phyloP scores from a whole-genome alignment of 2,113 vertebrate genomes.

The Crypturellus undulatus region DNA sequence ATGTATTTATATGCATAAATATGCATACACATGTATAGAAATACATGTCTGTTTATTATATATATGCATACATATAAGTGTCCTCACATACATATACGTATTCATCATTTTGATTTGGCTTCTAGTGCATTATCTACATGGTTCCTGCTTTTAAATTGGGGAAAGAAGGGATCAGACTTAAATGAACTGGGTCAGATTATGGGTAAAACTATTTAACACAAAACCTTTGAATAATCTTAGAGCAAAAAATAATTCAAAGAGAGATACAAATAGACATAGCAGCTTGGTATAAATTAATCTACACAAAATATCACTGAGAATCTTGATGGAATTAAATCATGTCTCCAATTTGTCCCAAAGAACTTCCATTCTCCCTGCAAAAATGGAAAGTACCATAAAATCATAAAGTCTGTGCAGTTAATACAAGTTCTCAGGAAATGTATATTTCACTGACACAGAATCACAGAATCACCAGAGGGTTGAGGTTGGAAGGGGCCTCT shows the following conservation, averaged over 20 bases:
- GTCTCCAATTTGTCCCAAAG: background rate
- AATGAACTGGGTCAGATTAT: background rate
- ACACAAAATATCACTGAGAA: background rate
- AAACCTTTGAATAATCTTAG: background rate
- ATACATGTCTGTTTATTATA: background rate
- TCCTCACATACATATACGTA: background rate
- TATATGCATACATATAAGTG: accelerated
- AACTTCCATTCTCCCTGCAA: background rate
- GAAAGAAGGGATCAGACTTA: background rate
- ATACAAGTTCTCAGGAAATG: no score
- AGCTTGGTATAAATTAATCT: background rate
- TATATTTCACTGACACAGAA: no score
- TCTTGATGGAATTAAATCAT: background rate
- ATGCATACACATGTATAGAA: accelerated
- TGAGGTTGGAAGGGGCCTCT: no score
- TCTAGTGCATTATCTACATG: background rate
- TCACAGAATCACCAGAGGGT: no score
- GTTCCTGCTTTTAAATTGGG: background rate
- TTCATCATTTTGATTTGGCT: background rate
- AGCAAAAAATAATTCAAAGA: background rate
- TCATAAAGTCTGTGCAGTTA: no score
- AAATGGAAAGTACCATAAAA: background rate
- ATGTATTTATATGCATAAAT: background rate
- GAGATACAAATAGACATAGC: background rate
- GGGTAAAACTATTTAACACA: background rate